phyloP scores from a whole-genome alignment of 2,888 invertebrate species.

The Seladonia tumulorum region DNA sequence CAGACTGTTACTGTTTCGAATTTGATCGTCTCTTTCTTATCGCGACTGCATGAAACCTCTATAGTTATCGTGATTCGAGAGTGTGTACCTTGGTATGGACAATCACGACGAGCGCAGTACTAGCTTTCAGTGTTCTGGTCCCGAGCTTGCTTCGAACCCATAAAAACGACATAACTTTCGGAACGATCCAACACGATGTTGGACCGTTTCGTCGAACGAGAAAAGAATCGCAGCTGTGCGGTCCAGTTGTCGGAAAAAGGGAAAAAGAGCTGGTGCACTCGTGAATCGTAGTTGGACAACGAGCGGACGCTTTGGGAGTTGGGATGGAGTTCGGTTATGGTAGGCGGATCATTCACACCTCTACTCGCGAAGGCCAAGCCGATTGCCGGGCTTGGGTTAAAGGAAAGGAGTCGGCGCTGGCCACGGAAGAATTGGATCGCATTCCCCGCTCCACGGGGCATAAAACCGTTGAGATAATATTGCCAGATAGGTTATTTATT shows the following conservation, averaged over 20 bases:
- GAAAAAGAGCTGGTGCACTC: not conserved
- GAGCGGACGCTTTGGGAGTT: constrained; percentile 58
- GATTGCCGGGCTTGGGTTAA: constrained; percentile 52
- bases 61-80: too few species aligned
- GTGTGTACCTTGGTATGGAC: too few species aligned
- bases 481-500: constrained; percentile 81
- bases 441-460: constrained; percentile 71
- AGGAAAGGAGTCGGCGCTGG: constrained; percentile 48
- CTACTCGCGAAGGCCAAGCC: constrained; percentile 59
- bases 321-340: constrained; percentile 76
- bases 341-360: constrained; percentile 78
- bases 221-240: not conserved
- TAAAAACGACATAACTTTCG: not conserved
- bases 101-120: too few species aligned
- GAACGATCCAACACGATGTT: not conserved
- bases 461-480: constrained; percentile 80
- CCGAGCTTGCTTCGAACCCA: too few species aligned
- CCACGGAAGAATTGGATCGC: constrained; percentile 74
- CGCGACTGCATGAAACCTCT: not conserved
- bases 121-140: too few species aligned
- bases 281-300: constrained; percentile 12
- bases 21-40: not conserved
- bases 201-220: not conserved
- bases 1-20: not conserved
- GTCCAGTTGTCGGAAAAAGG: not conserved